Conservation (phyloP, 2,113 vertebrate species). For the Pungitius pungitius region DNA sequence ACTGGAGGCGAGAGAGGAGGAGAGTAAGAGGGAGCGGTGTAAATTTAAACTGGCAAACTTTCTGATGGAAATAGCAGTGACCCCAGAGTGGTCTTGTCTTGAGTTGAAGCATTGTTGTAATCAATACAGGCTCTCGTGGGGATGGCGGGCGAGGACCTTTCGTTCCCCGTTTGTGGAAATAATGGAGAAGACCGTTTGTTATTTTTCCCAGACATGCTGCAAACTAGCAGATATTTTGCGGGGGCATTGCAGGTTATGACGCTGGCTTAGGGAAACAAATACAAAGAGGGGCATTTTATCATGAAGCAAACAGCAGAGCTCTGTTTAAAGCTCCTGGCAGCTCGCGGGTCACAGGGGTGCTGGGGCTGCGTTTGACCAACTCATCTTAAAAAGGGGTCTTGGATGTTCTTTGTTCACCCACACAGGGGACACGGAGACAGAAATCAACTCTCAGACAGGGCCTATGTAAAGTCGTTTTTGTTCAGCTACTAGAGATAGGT, state of each 20-base stretch:
- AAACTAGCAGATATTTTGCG: slow-evolving; percentile 81
- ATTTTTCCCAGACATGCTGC: slow-evolving; percentile 80
- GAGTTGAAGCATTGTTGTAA: slow-evolving; percentile 84
- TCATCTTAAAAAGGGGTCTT: slow-evolving; percentile 72
- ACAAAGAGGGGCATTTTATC: slow-evolving; percentile 76
- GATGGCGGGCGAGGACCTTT: slow-evolving; percentile 81
- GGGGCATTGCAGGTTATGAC: slow-evolving; percentile 78
- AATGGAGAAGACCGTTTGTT: slow-evolving; percentile 83
- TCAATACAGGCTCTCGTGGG: slow-evolving; percentile 83
- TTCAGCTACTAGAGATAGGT: slow-evolving; percentile 48
- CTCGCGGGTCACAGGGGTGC: slow-evolving; percentile 67
- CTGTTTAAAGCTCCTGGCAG: slow-evolving; percentile 73
- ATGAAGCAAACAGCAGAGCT: slow-evolving; percentile 74
- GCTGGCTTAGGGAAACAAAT: slow-evolving; percentile 75
- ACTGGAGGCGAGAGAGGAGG: slow-evolving; percentile 73
- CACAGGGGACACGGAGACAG: slow-evolving; percentile 54
- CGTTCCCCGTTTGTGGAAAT: slow-evolving; percentile 82
- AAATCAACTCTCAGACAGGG: slow-evolving; percentile 44
- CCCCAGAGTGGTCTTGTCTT: slow-evolving; percentile 80
- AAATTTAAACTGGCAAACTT: slow-evolving; percentile 85
- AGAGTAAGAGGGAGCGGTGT: slow-evolving; percentile 72
- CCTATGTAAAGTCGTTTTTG: slow-evolving; percentile 58
- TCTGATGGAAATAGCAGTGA: slow-evolving; percentile 83
- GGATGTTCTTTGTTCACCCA: slow-evolving; percentile 70
- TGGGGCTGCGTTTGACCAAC: slow-evolving; percentile 71